Percentiles rank a stretch among this genome's conserved stretches.
These are phyloP conservation scores for Speoplatyrhinus poulsoni DNA, from an alignment of 2,113 vertebrate species.

Conservation along the genomic window DNA sequence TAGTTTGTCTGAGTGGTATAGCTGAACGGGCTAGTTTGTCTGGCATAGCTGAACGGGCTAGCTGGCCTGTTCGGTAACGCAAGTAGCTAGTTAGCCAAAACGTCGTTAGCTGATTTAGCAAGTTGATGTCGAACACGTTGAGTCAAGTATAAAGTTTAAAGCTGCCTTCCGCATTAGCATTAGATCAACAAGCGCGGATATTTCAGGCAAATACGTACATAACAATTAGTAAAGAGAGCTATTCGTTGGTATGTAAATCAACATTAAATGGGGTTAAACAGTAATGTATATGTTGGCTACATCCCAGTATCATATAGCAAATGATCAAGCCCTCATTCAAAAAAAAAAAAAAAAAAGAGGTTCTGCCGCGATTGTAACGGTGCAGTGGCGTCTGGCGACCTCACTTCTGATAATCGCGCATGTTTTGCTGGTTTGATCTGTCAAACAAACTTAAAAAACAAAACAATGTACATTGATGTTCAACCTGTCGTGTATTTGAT, in stretches of 20 bases:
- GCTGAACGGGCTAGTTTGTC: slow-evolving; percentile 26
- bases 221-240: background rate
- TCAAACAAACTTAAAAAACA: slow-evolving; percentile 57
- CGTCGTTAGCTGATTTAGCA: slow-evolving; percentile 65
- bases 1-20: slow-evolving; percentile 27
- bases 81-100: slow-evolving; percentile 33
- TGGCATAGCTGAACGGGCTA: slow-evolving; percentile 36
- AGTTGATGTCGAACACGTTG: slow-evolving; percentile 54
- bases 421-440: slow-evolving; percentile 63
- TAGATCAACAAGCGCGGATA: slow-evolving; percentile 15
- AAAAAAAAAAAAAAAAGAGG: slow-evolving; percentile 41
- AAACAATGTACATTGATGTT: background rate
- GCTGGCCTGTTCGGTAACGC: background rate
- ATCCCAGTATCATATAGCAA: slow-evolving; percentile 38
- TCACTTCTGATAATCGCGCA: slow-evolving; percentile 61
- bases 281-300: slow-evolving; percentile 4
- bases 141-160: slow-evolving; percentile 67
- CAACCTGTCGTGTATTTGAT: slow-evolving; percentile 14
- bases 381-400: slow-evolving; percentile 55
- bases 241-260: background rate
- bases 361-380: slow-evolving; percentile 69
- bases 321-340: slow-evolving; percentile 54
- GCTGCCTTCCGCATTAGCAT: slow-evolving; percentile 1
- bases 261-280: background rate
- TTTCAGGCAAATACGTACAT: slow-evolving; percentile 7